Conservation (phyloP, 2,888 invertebrate species). For the Nephrotoma appendiculata region DNA sequence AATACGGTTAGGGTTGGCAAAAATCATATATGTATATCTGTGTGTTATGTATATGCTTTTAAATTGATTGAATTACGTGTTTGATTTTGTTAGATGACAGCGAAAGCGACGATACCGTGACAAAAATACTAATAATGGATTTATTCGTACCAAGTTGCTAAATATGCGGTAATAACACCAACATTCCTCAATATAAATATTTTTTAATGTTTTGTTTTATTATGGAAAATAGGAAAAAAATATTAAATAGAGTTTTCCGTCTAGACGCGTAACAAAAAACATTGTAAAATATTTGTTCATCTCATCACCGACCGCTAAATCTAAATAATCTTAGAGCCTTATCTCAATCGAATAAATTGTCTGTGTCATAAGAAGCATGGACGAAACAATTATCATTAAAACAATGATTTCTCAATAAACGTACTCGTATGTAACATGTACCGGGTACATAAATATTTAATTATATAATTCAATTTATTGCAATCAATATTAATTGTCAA, state of each 20-base stretch:
- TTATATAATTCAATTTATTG: not conserved
- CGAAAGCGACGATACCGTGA: not conserved
- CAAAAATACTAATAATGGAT: not conserved
- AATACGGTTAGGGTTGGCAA: not conserved
- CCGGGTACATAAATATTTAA: not conserved
- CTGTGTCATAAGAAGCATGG: not conserved
- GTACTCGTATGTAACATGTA: not conserved
- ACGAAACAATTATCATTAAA: no score
- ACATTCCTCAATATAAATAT: not conserved
- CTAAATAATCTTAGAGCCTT: not conserved
- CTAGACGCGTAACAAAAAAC: not conserved
- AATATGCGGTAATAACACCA: not conserved
- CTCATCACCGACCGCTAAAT: not conserved
- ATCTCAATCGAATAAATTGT: not conserved
- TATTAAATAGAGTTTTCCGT: not conserved
- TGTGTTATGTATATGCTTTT: not conserved
- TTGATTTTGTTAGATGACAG: not conserved
- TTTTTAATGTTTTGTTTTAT: not conserved
- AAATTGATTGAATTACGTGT: not conserved
- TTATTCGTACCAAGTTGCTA: not conserved
- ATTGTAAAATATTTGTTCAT: not conserved
- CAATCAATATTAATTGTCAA: not conserved
- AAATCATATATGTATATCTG: not conserved
- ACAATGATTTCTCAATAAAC: no score
- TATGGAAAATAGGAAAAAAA: not conserved